These are phyloP conservation scores for Oasisia sp. DNA, from an alignment of 2,888 invertebrate species.

Conservation along the genomic window DNA sequence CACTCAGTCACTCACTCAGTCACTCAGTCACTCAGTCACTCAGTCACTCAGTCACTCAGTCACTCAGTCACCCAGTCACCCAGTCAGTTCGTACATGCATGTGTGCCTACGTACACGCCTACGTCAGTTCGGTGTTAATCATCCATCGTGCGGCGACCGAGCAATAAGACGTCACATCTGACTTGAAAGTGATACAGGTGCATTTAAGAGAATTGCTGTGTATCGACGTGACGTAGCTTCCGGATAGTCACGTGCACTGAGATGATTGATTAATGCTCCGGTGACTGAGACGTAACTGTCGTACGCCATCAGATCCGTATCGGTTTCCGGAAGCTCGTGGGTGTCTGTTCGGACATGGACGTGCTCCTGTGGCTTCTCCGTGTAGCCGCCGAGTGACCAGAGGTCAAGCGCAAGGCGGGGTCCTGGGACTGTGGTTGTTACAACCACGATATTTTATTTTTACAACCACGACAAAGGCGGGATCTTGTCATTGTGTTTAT, in stretches of 20 bases:
- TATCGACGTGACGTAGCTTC: neutral
- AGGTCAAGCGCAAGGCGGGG: too few species aligned
- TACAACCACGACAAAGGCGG: too few species aligned
- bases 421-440: too few species aligned
- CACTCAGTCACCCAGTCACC: too few species aligned
- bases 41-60: too few species aligned
- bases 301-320: neutral
- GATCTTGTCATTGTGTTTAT: too few species aligned
- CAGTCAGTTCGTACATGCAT: neutral
- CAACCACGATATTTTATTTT: too few species aligned
- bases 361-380: neutral
- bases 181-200: neutral
- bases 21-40: too few species aligned
- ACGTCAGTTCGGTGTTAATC: neutral
- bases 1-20: too few species aligned
- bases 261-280: neutral
- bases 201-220: neutral
- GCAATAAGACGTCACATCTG: neutral
- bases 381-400: neutral
- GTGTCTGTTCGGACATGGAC: neutral
- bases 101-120: neutral
- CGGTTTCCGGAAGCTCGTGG: neutral
- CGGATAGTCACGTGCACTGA: neutral
- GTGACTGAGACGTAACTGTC: neutral
- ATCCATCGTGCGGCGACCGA: neutral